Conservation (phyloP, 2,888 invertebrate species). For the Ichneumoninae sp. region DNA sequence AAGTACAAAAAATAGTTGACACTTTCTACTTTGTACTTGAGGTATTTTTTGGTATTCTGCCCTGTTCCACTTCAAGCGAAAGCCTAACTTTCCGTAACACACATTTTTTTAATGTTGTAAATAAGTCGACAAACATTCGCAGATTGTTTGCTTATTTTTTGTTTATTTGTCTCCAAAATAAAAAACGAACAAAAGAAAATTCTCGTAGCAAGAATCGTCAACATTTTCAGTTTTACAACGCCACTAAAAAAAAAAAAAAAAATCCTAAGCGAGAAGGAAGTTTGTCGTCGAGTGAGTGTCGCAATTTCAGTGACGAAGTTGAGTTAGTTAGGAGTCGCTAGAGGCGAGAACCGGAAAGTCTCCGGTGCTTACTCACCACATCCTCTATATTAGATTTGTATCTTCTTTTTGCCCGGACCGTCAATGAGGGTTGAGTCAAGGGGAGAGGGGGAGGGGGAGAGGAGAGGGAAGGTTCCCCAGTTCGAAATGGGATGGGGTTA, state of each 20-base stretch:
- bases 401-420: slow-evolving; percentile 39
- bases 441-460: not conserved
- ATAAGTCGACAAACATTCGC: not conserved
- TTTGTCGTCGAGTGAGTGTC: slow-evolving; percentile 34
- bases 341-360: not conserved
- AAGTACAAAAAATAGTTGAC: no score
- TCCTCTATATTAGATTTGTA: slow-evolving; percentile 40
- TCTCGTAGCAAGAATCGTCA: not conserved
- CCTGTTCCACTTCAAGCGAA: not conserved
- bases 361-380: slow-evolving; percentile 31
- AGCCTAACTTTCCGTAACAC: no score
- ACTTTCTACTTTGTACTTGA: no score
- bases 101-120: no score
- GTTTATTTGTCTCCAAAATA: no score
- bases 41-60: no score
- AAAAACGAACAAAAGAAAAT: not conserved
- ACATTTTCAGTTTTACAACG: not conserved
- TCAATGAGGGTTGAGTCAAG: slow-evolving; percentile 28
- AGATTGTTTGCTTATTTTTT: not conserved
- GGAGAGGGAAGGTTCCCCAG: slow-evolving; percentile 44
- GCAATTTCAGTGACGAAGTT: slow-evolving; percentile 2
- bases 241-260: not conserved
- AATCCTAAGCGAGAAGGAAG: slow-evolving; percentile 21
- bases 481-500: slow-evolving; percentile 79
- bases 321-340: slow-evolving; percentile 31